Percentiles rank a stretch among this genome's conserved stretches.
Conservation (phyloP, 2,113 vertebrate species). For the Plecturocebus donacophilus region DNA sequence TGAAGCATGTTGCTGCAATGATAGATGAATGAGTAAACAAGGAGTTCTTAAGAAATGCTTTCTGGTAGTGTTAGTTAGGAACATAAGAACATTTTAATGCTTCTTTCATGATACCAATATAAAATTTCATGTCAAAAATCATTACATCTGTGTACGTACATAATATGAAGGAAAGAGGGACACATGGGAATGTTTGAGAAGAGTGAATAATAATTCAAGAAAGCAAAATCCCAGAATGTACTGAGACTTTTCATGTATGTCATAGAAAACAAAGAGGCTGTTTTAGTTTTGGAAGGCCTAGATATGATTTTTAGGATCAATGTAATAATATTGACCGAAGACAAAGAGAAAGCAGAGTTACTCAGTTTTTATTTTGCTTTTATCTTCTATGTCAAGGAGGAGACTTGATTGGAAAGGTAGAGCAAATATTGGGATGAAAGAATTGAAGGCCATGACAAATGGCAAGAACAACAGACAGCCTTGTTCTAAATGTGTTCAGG, state of each 20-base stretch:
- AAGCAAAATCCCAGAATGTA: neutral
- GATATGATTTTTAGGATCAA: slow-evolving; percentile 19
- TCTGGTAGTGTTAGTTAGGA: neutral
- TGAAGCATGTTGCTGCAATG: neutral
- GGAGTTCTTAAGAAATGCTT: neutral
- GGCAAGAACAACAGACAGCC: neutral
- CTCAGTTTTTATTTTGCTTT: slow-evolving; percentile 64
- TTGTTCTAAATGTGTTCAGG: neutral
- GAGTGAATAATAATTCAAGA: slow-evolving; percentile 5
- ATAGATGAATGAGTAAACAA: neutral
- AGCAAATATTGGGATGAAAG: slow-evolving; percentile 50
- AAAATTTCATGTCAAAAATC: slow-evolving; percentile 51
- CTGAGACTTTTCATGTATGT: neutral
- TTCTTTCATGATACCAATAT: slow-evolving; percentile 31
- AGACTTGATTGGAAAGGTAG: slow-evolving; percentile 39
- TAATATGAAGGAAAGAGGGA: neutral
- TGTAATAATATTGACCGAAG: slow-evolving; percentile 38
- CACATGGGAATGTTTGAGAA: slow-evolving; percentile 13
- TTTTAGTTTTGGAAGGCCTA: slow-evolving; percentile 9
- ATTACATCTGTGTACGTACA: slow-evolving; percentile 9
- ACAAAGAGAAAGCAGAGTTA: slow-evolving; percentile 36
- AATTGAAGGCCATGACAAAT: slow-evolving; percentile 48
- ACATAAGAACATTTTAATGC: neutral
- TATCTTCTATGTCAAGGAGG: slow-evolving; percentile 39
- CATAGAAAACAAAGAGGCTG: neutral